A percentile compares a stretch with the other conserved stretches of the same genome.
Conservation (phyloP, 2,113 vertebrate species). For the Brachyhypopomus gauderio region DNA sequence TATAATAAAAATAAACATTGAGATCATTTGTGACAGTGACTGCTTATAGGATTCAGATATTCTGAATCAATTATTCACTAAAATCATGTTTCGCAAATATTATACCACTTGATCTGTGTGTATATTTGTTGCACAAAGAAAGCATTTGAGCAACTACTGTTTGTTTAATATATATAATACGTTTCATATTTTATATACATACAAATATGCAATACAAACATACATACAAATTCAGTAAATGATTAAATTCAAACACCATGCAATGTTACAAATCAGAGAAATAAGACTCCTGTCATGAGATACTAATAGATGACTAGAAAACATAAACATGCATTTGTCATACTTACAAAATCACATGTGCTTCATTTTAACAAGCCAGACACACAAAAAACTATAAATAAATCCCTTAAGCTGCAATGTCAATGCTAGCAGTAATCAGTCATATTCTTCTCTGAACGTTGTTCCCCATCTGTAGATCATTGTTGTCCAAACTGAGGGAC, state of each 20-base stretch:
- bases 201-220: too few species aligned
- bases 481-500: background rate
- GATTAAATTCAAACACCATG: background rate
- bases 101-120: background rate
- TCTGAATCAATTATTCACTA: background rate
- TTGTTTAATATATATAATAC: too few species aligned
- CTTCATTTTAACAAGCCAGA: background rate
- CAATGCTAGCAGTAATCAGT: background rate
- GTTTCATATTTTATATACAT: too few species aligned
- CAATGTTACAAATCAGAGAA: background rate
- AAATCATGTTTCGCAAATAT: background rate
- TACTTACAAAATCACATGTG: background rate
- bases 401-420: background rate
- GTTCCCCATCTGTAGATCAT: background rate
- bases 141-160: too few species aligned
- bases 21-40: background rate
- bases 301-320: background rate
- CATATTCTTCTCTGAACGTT: background rate
- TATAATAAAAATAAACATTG: background rate
- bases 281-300: conserved; percentile 24
- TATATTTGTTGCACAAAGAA: background rate
- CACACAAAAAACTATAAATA: background rate
- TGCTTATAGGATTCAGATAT: background rate
- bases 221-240: too few species aligned
- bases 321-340: background rate